Evolutionary conservation across 2,113 vertebrate species (phyloP), one percentile per base, ranked within the genome.

Genomic region (Aepyceros melampus): DNA sequence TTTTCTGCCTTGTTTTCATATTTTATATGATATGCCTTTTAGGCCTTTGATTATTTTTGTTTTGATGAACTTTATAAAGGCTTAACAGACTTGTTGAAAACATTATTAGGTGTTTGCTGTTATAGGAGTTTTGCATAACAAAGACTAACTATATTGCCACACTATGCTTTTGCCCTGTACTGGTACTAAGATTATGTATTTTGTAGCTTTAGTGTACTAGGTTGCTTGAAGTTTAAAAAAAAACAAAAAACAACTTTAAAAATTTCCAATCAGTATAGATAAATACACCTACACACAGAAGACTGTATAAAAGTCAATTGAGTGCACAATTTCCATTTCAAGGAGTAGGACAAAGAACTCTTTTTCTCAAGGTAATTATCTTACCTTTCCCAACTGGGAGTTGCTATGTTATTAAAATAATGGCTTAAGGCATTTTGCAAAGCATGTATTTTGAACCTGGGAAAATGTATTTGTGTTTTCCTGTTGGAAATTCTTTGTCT

Each of bases 321-420:
- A 89, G 47, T 92, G 25, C 53, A 78, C 94, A 88, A 76, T 94
- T 97, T 97, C 95, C 84, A 95, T 78, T 95, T 97, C 79, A 90
- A 95, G 89, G 55, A 79, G 4, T 78, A 87, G 55, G 81, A 86
- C 94, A 98, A 96, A 97, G 60, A 94, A 47, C 33, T 95, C 10
- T 87, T 89, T 95, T 85, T 87, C 94, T 67, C 60, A 49, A 71
- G 31, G 53, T 96, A 98, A 98, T 98, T 97, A 96, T 96, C 96
- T 95, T 97, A 97, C 90, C 55, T 97, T 94, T 92, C 94, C 88
- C 94, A 97, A 86, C 33, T 94, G 91, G 95, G 87, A 98, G 33
- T 94, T 90, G 67, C 71, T 97, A 29, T 76, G 92, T 96, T 97
- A 95, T 98, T 97, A 96, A 97, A 98, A 94, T 97, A 88, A 92